Base-by-base conservation (phyloP, 2,797 vertebrate genomes). In the Schizopygopsis malacanthus region DNA sequence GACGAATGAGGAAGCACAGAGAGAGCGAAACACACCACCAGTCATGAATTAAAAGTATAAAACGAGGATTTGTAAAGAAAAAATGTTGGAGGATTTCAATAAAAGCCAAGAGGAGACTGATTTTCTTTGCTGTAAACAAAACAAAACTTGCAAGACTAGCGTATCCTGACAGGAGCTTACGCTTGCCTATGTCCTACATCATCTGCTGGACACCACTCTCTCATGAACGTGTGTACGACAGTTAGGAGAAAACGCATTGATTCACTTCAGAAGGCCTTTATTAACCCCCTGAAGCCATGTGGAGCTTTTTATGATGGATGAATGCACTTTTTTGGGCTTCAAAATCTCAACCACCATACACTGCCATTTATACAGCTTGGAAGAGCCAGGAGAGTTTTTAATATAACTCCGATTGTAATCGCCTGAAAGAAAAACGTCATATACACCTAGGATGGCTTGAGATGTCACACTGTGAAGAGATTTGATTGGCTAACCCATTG, bases 401-500 rank as follows among this genome's bases (percentile, higher is more conserved):
- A 61, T 25, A 25, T 12, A 61, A 25, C 59, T 61, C 22, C 0
- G 2, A 22, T 10, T n/a, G 56, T 9, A 59, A 59, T 61, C 22
- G 1, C 4, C 56, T n/a, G 22, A 25, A 11, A 25, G 22, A 59
- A 59, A 59, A 59, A 59, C 25, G 59, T 4, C 59, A 25, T 25
- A 28, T 61, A 25, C 11, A 61, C n/a, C 59, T 25, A 41, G 22
- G 52, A 61, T 61, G 59, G 59, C 59, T 61, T 25, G n/a, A 63
- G 7, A 22, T 0, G 6, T 43, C 52, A 79, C 4, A 79, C 18
- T 82, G 81, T 37, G 76, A 63, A 52, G 50, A 65, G 13, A 28
- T 70, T 65, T 41, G 37, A 43, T 43, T 12, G 77, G 7, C 87
- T 89, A 91, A 99, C 98, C 98, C 98, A 90, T 99, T 98, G 86